These are phyloP conservation scores for Poeciliopsis turrubarensis DNA, from an alignment of 2,113 vertebrate genomes.

Conservation along the genomic window DNA sequence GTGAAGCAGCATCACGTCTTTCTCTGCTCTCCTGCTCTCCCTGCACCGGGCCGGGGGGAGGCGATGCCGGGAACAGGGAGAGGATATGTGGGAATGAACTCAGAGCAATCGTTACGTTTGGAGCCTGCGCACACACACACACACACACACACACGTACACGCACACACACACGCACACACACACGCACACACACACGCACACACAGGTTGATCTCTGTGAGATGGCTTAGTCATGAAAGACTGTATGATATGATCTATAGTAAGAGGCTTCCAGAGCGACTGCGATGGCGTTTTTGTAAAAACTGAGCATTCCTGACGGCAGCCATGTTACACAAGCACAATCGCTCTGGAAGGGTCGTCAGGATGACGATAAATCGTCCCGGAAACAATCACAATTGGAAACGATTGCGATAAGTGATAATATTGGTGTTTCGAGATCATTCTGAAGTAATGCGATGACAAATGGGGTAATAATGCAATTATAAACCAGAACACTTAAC, in stretches of 20 bases:
- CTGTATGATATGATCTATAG: conserved; percentile 18
- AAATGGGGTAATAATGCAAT: too few relatives aligned
- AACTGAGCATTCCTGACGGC: conserved; percentile 23
- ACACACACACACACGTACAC: background rate
- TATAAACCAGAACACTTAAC: too few relatives aligned
- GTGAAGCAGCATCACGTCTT: conserved; percentile 35
- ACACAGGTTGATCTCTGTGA: conserved; percentile 33
- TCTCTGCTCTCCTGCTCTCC: background rate
- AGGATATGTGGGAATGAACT: conserved; percentile 50
- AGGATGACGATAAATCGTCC: too few relatives aligned
- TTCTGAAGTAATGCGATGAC: too few relatives aligned
- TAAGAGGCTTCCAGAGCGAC: conserved; percentile 37
- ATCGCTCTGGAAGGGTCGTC: too few relatives aligned
- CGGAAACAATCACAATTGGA: too few relatives aligned
- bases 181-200: conserved; percentile 9
- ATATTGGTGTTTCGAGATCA: too few relatives aligned
- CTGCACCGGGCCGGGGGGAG: conserved; percentile 22
- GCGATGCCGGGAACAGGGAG: conserved; percentile 23
- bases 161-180: conserved; percentile 16
- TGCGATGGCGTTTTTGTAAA: conserved; percentile 18
- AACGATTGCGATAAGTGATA: too few relatives aligned
- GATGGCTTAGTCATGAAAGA: conserved; percentile 41
- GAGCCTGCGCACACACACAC: conserved; percentile 36
- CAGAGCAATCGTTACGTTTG: conserved; percentile 36
- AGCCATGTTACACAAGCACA: background rate